Evolutionary conservation across 1,140 invertebrate species (phyloP), one percentile per base, ranked within the genome.

Genomic region (Heliothis subflexa): DNA sequence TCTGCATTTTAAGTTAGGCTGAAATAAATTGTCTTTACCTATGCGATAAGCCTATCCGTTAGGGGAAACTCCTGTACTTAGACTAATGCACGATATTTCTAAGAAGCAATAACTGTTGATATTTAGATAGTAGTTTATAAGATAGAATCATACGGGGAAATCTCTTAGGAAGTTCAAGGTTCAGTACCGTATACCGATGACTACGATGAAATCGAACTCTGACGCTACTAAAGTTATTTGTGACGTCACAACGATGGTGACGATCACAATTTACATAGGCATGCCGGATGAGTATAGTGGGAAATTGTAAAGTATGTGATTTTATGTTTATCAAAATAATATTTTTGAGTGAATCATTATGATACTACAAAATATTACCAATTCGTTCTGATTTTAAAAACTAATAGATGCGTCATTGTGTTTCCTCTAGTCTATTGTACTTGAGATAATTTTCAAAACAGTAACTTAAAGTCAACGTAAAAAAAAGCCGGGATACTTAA

Each of bases 111-210:
- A 5, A 16, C 16, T n/a, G 10, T 13, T 13, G 25, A 13, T 21
- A 25, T 13, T 25, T 25, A 25, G 11, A 59, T 16, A 28, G 16
- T 0, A 55, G 55, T 28, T 59, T 13, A 59, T 59, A 1, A 13
- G 12, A 12, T 13, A 28, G 2, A 21, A 2, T 21, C 18, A 21
- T 59, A 3, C 25, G 11, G 55, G 55, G 55, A 25, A 59, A 25
- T 59, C 21, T 28, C 21, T 25, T 3, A 59, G 21, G 55, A 59
- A 59, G 47, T 68, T 68, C 64, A 68, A 68, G 64, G 64, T 59
- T 28, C 21, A 21, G 5, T 18, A 9, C 40, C 13, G 40, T 47
- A 18, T 18, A 7, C 18, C 66, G 61, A 49, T 33, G 62, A 49
- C 16, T 12, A 66, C n/a, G 40, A 21, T 49, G 18, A 66, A 40